These are phyloP conservation scores for Pheosia tremula DNA, from an alignment of 2,888 invertebrate species.

Conservation along the genomic window DNA sequence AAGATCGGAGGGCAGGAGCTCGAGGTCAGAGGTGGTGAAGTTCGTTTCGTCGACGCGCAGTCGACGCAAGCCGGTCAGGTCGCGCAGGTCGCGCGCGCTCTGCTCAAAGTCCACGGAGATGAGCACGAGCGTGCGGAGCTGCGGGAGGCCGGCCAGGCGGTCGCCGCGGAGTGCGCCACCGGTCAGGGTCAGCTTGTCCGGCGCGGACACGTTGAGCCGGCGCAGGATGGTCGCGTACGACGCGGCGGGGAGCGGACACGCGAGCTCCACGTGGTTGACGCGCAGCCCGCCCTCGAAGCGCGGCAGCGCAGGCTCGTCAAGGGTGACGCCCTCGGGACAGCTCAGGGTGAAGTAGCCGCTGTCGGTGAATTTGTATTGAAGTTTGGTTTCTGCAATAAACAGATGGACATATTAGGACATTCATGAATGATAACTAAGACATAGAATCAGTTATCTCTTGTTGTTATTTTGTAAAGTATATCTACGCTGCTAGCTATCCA, in stretches of 20 bases:
- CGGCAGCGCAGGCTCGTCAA: slow-evolving; percentile 28
- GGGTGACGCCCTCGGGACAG: slow-evolving; percentile 20
- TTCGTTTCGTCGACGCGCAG: slow-evolving; percentile 5
- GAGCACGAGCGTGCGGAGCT: slow-evolving; percentile 13
- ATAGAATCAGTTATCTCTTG: no score
- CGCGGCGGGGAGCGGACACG: slow-evolving; percentile 15
- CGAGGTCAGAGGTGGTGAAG: slow-evolving; percentile 7
- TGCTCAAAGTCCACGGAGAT: slow-evolving; percentile 4
- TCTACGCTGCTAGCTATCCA: no score
- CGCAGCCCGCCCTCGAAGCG: slow-evolving; percentile 17
- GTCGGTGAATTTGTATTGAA: slow-evolving; percentile 19
- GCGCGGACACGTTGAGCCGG: slow-evolving; percentile 17
- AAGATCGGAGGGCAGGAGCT: slow-evolving; percentile 13
- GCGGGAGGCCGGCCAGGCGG: slow-evolving; percentile 14
- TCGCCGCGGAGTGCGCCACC: slow-evolving; percentile 12
- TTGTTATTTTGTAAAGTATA: no score
- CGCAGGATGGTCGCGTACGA: slow-evolving; percentile 19
- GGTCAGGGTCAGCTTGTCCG: slow-evolving; percentile 15
- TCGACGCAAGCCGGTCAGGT: slow-evolving; percentile 85
- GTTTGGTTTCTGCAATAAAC: background rate
- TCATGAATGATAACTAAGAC: no score
- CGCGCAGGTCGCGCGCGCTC: slow-evolving; percentile 85
- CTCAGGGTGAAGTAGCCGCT: slow-evolving; percentile 17
- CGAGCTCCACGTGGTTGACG: slow-evolving; percentile 14
- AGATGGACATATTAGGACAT: background rate